Percentiles rank a stretch among this genome's conserved stretches.
Conservation (phyloP, 2,888 invertebrate species). For the Drosophila birchii region DNA sequence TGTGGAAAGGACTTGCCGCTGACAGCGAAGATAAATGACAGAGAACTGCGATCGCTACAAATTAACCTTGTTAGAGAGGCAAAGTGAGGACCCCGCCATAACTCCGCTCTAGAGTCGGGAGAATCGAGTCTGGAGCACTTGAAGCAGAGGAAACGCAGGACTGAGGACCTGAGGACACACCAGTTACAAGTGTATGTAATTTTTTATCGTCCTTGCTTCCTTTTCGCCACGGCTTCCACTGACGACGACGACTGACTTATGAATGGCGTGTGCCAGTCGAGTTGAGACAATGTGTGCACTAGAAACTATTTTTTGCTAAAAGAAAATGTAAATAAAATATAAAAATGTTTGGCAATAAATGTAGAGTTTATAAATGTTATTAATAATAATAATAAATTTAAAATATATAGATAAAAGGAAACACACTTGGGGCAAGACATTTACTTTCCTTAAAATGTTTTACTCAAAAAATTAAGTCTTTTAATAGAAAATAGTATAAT, state of each 20-base stretch:
- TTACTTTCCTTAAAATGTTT: background rate
- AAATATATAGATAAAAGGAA: background rate
- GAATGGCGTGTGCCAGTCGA: slow-evolving; percentile 69
- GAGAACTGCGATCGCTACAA: slow-evolving; percentile 80
- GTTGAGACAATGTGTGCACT: slow-evolving; percentile 32
- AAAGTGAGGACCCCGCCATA: slow-evolving; percentile 19
- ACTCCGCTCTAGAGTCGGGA: slow-evolving; percentile 6
- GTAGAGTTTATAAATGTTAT: background rate
- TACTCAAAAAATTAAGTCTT: background rate
- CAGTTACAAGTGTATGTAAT: slow-evolving; percentile 81
- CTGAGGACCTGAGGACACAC: slow-evolving; percentile 53
- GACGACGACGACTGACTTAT: slow-evolving; percentile 73
- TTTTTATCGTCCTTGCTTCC: slow-evolving; percentile 71
- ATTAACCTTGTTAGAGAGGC: slow-evolving; percentile 84
- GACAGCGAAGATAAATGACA: slow-evolving; percentile 83
- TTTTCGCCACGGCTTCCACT: slow-evolving; percentile 43
- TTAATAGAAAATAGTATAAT: background rate
- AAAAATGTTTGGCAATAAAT: background rate
- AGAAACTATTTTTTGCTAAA: background rate
- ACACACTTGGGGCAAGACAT: background rate
- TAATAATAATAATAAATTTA: background rate
- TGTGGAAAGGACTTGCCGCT: slow-evolving; percentile 63
- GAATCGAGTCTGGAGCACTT: background rate
- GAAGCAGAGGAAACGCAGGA: background rate
- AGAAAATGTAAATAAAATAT: background rate